phyloP scores from a whole-genome alignment of 2,113 vertebrate genomes.

The Bubalus kerabau region DNA sequence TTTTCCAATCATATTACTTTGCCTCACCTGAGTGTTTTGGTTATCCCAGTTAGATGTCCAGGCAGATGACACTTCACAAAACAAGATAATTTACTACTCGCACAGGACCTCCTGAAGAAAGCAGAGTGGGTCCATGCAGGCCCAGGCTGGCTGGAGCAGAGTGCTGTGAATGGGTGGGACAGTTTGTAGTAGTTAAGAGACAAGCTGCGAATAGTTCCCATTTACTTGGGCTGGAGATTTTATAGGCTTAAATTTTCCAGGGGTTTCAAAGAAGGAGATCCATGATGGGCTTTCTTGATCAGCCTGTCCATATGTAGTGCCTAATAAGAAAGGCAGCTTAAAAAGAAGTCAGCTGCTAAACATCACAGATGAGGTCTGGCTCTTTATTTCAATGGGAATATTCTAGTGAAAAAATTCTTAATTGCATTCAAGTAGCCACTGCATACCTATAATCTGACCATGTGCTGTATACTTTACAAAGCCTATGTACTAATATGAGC shows the following conservation, averaged over 20 bases:
- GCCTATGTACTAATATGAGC: not conserved
- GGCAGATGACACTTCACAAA: not conserved
- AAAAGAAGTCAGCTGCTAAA: not conserved
- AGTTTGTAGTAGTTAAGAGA: not conserved
- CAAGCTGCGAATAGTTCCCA: not conserved
- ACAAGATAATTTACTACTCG: no score
- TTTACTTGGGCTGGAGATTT: not conserved
- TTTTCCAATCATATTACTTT: not conserved
- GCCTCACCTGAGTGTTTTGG: not conserved
- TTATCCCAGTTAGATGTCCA: not conserved
- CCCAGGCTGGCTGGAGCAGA: not conserved
- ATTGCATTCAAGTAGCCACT: not conserved
- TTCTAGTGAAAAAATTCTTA: not conserved
- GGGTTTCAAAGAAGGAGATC: not conserved
- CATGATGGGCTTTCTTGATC: not conserved
- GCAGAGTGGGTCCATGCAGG: not conserved
- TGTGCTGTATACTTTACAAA: not conserved
- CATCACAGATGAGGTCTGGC: not conserved
- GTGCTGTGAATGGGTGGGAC: not conserved
- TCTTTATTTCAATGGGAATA: not conserved
- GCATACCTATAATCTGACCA: not conserved
- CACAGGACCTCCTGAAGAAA: not conserved
- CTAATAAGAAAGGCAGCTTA: not conserved
- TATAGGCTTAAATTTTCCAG: not conserved
- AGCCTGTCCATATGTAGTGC: not conserved